Percentiles rank a stretch among this genome's conserved stretches.
Evolutionary conservation across 2,797 vertebrate genomes (phyloP).

Genomic region (Channa striata): DNA sequence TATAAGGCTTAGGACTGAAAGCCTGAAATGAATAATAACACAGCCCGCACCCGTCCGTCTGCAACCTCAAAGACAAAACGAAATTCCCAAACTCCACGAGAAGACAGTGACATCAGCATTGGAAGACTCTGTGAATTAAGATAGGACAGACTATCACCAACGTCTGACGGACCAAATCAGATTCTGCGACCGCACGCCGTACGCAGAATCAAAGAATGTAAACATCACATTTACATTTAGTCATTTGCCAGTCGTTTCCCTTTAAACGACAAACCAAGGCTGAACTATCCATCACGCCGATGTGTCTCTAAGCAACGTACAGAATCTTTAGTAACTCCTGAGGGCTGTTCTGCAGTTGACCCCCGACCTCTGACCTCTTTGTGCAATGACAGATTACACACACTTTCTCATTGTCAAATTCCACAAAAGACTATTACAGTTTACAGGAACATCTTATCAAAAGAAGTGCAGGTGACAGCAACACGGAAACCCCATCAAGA

Average conservation of each 20-base stretch:
- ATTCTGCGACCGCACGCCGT: slow-evolving; percentile 27
- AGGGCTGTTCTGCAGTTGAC: not conserved
- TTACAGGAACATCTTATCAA: not conserved
- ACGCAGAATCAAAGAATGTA: slow-evolving; percentile 17
- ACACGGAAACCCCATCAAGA: slow-evolving; percentile 11
- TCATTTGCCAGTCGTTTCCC: too few species aligned
- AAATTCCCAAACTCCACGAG: slow-evolving; percentile 75
- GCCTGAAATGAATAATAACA: slow-evolving; percentile 81
- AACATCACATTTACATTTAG: not conserved
- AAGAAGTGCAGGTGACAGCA: slow-evolving; percentile 31
- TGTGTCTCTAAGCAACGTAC: not conserved
- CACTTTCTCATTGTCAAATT: not conserved
- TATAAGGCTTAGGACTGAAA: slow-evolving; percentile 74
- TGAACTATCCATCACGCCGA: slow-evolving; percentile 10
- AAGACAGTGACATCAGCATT: slow-evolving; percentile 75
- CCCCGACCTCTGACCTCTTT: slow-evolving; percentile 26
- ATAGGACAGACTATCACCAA: slow-evolving; percentile 65
- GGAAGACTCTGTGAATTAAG: slow-evolving; percentile 55
- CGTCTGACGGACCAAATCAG: slow-evolving; percentile 76
- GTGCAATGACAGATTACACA: not conserved
- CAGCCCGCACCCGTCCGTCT: slow-evolving; percentile 68
- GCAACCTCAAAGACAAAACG: slow-evolving; percentile 81
- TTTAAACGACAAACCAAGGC: not conserved
- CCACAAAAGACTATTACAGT: not conserved
- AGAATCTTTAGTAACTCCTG: not conserved